These are phyloP conservation scores for Hystrix brachyura DNA, from an alignment of 2,113 vertebrate species.

Conservation along the genomic window DNA sequence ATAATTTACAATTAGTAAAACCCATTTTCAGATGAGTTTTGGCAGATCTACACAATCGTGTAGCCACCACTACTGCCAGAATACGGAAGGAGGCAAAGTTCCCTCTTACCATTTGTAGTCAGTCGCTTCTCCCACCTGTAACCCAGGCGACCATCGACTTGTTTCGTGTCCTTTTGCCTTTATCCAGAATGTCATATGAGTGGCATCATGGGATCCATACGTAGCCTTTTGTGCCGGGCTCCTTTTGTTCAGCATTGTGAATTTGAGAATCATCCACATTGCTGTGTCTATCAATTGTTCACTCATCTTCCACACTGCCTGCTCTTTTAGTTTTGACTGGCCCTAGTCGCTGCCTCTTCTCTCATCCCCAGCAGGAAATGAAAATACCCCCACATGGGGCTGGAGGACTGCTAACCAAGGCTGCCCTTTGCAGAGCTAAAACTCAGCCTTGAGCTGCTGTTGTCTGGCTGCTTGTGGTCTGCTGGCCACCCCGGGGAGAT, in stretches of 20 bases:
- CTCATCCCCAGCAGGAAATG: background rate
- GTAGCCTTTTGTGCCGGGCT: background rate
- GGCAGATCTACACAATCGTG: background rate
- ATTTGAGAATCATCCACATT: background rate
- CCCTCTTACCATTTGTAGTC: background rate
- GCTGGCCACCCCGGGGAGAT: fast-evolving
- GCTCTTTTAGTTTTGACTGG: background rate
- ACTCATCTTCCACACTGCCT: background rate
- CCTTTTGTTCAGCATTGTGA: background rate
- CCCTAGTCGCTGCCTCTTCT: background rate
- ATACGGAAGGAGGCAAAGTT: background rate
- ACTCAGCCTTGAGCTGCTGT: background rate
- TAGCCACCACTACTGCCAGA: background rate
- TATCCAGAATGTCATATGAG: background rate
- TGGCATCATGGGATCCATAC: background rate
- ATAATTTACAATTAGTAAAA: background rate
- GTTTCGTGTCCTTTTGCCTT: background rate
- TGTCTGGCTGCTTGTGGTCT: background rate
- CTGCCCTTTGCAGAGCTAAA: background rate
- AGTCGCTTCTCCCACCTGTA: background rate
- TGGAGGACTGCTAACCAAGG: background rate
- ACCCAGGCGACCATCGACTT: background rate
- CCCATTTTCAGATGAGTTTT: background rate
- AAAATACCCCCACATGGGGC: background rate
- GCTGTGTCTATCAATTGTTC: background rate